phyloP scores from a whole-genome alignment of 64 coral and sea anemone species.

The Trachythela sp. region DNA sequence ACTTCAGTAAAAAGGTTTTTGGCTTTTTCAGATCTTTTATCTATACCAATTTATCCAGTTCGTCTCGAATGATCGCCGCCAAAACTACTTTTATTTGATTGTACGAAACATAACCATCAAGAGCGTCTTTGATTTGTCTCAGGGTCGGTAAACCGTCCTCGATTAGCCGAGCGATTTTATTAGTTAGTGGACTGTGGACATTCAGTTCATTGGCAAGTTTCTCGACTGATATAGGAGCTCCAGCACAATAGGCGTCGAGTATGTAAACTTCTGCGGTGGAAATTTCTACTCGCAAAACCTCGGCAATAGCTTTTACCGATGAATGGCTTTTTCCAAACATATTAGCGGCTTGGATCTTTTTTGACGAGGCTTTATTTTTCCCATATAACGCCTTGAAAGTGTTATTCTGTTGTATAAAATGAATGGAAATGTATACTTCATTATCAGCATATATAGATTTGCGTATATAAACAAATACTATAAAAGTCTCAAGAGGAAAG shows the following conservation, averaged over 20 bases:
- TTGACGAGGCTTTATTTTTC: background rate
- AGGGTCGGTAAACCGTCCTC: background rate
- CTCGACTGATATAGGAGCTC: background rate
- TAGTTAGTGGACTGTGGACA: background rate
- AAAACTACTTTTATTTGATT: constrained; percentile 4
- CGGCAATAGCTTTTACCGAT: background rate
- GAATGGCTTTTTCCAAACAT: constrained; percentile 17
- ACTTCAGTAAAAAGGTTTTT: no score
- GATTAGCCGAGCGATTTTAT: background rate
- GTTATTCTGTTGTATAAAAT: no score
- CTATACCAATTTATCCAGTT: background rate
- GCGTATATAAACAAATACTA: no score
- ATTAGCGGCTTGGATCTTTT: background rate
- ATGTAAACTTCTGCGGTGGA: background rate
- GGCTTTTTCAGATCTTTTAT: no score
- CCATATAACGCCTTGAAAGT: background rate
- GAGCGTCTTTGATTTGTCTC: background rate
- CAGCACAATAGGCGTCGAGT: background rate
- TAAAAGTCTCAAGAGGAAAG: no score
- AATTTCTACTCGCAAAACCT: background rate
- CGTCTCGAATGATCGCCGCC: background rate
- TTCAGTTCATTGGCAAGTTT: background rate
- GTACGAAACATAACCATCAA: background rate
- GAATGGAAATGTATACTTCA: no score
- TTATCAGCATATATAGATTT: no score